Evolutionary conservation across 1,140 invertebrate genomes (phyloP).

Genomic region (Panulirus ornatus): DNA sequence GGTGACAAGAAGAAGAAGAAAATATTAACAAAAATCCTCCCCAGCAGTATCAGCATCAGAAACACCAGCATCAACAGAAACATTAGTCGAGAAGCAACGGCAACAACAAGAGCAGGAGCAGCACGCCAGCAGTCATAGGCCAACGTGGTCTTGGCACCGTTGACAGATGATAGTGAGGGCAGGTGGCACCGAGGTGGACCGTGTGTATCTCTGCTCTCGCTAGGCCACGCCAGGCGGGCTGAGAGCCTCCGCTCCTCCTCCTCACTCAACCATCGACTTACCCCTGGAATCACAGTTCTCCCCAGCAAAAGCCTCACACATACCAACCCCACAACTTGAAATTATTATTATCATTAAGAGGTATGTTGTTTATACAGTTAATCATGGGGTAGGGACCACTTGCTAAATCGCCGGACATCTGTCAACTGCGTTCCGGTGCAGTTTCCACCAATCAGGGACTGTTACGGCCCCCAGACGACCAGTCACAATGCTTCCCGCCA

Average conservation of each 20-base stretch:
- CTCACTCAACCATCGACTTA: not conserved
- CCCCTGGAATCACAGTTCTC: not conserved
- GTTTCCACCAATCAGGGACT: slow-evolving; percentile 41
- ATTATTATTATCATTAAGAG: slow-evolving; percentile 32
- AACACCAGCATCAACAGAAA: not conserved
- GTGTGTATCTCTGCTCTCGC: slow-evolving; percentile 37
- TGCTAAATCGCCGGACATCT: slow-evolving; percentile 42
- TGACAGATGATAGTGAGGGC: slow-evolving; percentile 26
- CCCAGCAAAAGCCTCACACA: not conserved
- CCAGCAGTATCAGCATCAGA: not conserved
- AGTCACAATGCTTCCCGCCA: slow-evolving; percentile 30
- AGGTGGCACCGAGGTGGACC: not conserved
- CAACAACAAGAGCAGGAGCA: not conserved
- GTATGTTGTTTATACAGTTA: slow-evolving; percentile 53
- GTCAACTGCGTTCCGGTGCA: not conserved
- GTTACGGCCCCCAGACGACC: slow-evolving; percentile 38
- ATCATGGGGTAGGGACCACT: slow-evolving; percentile 42
- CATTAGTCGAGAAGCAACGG: not conserved
- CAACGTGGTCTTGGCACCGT: slow-evolving; percentile 1
- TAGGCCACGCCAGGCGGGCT: slow-evolving; percentile 1
- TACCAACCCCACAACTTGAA: not conserved
- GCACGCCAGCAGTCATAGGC: slow-evolving; percentile 1
- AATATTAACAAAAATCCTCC: too few relatives aligned
- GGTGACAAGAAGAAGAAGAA: not conserved
- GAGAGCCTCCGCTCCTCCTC: not conserved